Conservation (phyloP, 92 coral and sea anemone genomes). For the Epizoanthus scotinus region DNA sequence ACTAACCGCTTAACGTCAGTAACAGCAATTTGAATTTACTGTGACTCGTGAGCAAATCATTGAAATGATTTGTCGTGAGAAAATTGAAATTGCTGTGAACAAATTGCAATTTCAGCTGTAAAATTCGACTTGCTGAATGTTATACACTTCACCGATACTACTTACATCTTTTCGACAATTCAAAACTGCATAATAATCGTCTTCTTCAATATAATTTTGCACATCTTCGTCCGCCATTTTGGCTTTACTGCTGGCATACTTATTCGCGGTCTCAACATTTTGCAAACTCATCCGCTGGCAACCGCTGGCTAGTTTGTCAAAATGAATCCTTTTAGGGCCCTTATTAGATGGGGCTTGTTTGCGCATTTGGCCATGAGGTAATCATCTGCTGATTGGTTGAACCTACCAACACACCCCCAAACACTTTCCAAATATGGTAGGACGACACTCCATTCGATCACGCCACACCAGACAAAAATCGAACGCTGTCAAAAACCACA, state of each 20-base stretch:
- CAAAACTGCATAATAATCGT: conserved; percentile 88
- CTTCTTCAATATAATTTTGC: conserved; percentile 57
- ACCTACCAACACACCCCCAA: conserved; percentile 27
- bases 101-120: no score
- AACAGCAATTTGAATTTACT: no score
- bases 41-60: no score
- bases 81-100: no score
- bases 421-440: conserved; percentile 20
- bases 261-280: conserved; percentile 35
- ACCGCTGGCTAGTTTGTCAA: conserved; percentile 1
- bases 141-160: not conserved
- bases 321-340: not conserved
- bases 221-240: conserved; percentile 95
- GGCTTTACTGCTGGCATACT: conserved; percentile 43
- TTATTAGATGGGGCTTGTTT: conserved; percentile 3
- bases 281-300: not conserved
- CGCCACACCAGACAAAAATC: conserved; percentile 19
- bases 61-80: no score
- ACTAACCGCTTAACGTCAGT: no score
- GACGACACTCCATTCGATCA: not conserved
- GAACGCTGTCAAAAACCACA: conserved; percentile 14
- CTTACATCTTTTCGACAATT: conserved; percentile 91
- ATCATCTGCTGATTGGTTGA: conserved; percentile 14
- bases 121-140: not conserved
- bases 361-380: not conserved